phyloP scores from a whole-genome alignment of 1,140 invertebrate species.

The Whitmania pigra region DNA sequence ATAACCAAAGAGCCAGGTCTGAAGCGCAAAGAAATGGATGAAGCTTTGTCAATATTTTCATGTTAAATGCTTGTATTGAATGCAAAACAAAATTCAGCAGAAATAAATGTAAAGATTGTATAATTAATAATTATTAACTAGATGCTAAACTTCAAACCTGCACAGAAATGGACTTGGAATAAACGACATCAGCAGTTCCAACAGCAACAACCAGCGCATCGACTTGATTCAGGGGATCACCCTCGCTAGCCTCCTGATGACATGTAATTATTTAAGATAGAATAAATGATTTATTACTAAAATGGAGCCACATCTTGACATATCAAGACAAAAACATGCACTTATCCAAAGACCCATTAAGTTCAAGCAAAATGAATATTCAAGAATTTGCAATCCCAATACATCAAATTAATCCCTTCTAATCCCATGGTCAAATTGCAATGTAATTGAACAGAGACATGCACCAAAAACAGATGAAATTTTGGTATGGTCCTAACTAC shows the following conservation, averaged over 20 bases:
- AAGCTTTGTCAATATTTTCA: conserved; percentile 22
- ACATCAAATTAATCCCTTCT: background rate
- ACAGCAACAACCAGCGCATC: conserved; percentile 81
- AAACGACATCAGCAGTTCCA: conserved; percentile 84
- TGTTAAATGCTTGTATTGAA: background rate
- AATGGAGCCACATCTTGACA: background rate
- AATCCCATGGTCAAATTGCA: background rate
- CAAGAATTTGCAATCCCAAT: background rate
- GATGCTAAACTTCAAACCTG: conserved; percentile 51
- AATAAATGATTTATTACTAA: background rate
- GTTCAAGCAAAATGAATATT: conserved; percentile 3
- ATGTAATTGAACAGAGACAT: too few species aligned
- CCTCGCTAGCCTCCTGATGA: conserved; percentile 56
- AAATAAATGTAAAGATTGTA: background rate
- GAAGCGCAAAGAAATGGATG: conserved; percentile 30
- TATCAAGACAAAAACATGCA: background rate
- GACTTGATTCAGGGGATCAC: conserved; percentile 66
- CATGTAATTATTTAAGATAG: conserved; percentile 14
- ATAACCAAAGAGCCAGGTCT: conserved; percentile 94
- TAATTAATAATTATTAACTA: background rate
- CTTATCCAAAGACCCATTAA: background rate
- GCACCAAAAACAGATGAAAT: too few species aligned
- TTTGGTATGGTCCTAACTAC: too few species aligned
- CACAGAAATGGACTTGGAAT: conserved; percentile 83
- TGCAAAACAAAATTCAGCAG: background rate